These are phyloP conservation scores for Pterocles gutturalis DNA, from an alignment of 2,113 vertebrate genomes.

Conservation along the genomic window DNA sequence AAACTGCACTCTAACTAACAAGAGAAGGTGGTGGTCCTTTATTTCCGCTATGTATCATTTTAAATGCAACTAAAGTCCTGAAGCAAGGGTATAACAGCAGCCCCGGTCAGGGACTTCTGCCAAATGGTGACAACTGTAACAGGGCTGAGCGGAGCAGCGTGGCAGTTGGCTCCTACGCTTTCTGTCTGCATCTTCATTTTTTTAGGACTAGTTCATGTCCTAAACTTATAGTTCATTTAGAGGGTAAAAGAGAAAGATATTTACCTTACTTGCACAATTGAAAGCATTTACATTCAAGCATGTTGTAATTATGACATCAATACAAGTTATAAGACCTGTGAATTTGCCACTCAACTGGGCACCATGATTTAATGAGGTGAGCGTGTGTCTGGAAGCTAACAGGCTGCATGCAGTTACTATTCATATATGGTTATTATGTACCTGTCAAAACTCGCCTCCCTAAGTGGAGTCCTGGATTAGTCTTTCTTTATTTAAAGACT, in stretches of 20 bases:
- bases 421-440: not conserved
- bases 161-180: not conserved
- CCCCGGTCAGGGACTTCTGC: not conserved
- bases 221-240: not conserved
- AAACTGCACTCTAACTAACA: not conserved
- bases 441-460: conserved; percentile 15
- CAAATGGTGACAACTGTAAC: not conserved
- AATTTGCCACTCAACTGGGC: not conserved
- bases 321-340: not conserved
- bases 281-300: not conserved
- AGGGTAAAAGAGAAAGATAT: not conserved
- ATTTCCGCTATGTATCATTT: not conserved
- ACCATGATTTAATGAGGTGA: not conserved
- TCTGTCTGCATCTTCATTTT: not conserved
- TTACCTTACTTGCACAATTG: not conserved
- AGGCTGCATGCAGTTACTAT: not conserved
- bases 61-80: not conserved
- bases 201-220: not conserved
- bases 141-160: not conserved
- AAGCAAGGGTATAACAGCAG: not conserved
- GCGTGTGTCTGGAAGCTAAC: not conserved
- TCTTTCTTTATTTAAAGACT: not conserved
- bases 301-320: not conserved
- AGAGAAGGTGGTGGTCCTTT: not conserved
- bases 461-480: not conserved